Evolutionary conservation across 2,888 invertebrate species (phyloP).

Genomic region (Chaitophorus viminalis): DNA sequence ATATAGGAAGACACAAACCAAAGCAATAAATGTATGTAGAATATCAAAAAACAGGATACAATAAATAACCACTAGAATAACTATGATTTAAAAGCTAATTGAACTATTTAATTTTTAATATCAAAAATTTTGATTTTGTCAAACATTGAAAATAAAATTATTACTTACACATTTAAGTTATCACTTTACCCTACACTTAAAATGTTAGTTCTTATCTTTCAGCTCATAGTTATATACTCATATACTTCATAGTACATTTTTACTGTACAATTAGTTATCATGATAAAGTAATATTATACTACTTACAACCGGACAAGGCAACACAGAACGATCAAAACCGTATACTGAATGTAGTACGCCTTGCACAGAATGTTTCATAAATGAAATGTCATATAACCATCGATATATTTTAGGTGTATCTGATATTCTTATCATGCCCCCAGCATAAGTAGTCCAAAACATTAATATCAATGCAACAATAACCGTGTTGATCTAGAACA

Average conservation of each 20-base stretch:
- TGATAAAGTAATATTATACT: not conserved
- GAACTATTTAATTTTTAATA: not conserved
- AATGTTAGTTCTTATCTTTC: not conserved
- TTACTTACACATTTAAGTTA: not conserved
- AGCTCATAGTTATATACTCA: too few relatives aligned
- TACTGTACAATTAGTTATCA: not conserved
- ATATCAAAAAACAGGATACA: not conserved
- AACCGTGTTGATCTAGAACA: slow-evolving; percentile 42
- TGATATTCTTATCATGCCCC: slow-evolving; percentile 56
- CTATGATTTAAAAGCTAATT: too few relatives aligned
- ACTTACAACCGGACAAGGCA: slow-evolving; percentile 54
- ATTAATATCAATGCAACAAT: slow-evolving; percentile 51
- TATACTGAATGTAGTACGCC: slow-evolving; percentile 58
- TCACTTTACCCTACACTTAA: not conserved
- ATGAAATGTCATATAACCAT: slow-evolving; percentile 55
- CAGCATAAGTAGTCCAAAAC: slow-evolving; percentile 59
- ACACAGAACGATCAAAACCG: slow-evolving; percentile 56
- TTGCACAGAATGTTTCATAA: slow-evolving; percentile 60
- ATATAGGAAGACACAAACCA: not conserved
- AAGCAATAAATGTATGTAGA: not conserved
- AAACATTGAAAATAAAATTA: not conserved
- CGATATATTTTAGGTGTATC: slow-evolving; percentile 58
- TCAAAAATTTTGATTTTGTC: not conserved
- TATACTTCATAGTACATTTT: not conserved
- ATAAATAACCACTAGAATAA: not conserved